Conservation (phyloP, 2,888 invertebrate species). For the Bugula neritina region DNA sequence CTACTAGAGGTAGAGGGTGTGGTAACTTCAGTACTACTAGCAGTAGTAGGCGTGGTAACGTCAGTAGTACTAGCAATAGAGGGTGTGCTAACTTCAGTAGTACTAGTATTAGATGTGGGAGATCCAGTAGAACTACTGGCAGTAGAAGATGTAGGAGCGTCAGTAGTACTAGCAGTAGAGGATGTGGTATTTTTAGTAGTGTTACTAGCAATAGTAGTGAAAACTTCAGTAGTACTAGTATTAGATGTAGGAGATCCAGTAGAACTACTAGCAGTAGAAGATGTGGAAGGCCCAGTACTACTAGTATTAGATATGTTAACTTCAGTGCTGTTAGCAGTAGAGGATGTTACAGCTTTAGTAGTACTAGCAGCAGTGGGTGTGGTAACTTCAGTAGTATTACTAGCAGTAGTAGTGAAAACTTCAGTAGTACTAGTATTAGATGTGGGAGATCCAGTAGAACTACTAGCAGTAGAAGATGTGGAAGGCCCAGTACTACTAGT, state of each 20-base stretch:
- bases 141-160: too few species aligned
- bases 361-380: background rate
- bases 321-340: background rate
- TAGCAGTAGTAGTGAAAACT: background rate
- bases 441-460: background rate
- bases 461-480: background rate
- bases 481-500: background rate
- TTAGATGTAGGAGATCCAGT: background rate
- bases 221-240: background rate
- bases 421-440: conserved; percentile 6
- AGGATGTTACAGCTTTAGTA: background rate
- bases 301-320: background rate
- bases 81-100: too few species aligned
- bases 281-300: background rate
- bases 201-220: background rate
- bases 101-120: too few species aligned
- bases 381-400: background rate
- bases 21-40: too few species aligned
- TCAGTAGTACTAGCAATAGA: too few species aligned
- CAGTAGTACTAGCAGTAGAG: too few species aligned
- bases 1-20: too few species aligned
- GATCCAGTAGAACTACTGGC: too few species aligned
- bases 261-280: background rate
- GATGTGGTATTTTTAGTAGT: background rate
- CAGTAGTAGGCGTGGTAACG: too few species aligned